phyloP scores from a whole-genome alignment of 2,888 invertebrate genomes.

The Scaptomyza flava region DNA sequence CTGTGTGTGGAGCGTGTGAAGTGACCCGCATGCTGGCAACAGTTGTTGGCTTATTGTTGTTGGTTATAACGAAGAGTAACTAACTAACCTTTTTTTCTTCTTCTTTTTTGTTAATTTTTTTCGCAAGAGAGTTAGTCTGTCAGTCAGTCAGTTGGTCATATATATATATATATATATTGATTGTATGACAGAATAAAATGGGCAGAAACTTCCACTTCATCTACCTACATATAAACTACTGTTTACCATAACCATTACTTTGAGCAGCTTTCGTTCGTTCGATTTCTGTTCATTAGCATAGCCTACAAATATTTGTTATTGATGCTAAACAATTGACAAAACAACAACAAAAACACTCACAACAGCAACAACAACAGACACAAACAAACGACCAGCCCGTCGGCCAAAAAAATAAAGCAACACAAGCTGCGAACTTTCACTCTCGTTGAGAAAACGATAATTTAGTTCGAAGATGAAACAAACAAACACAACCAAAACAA shows the following conservation, averaged over 20 bases:
- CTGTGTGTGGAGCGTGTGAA: slow-evolving; percentile 57
- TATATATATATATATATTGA: slow-evolving; percentile 8
- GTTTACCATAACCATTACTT: slow-evolving; percentile 11
- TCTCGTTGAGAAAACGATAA: slow-evolving; percentile 54
- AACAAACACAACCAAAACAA: slow-evolving; percentile 13
- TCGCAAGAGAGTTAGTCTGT: slow-evolving; percentile 19
- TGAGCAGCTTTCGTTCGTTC: slow-evolving; percentile 42
- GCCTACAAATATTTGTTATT: slow-evolving; percentile 68
- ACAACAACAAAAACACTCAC: slow-evolving; percentile 17
- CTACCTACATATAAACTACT: neutral
- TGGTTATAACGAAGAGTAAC: neutral
- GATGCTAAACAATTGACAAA: slow-evolving; percentile 67
- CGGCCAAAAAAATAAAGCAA: slow-evolving; percentile 27
- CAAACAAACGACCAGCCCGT: slow-evolving; percentile 44
- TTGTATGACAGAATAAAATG: slow-evolving; percentile 7
- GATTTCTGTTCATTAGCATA: slow-evolving; percentile 70
- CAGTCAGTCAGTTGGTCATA: slow-evolving; percentile 12
- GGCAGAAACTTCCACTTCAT: slow-evolving; percentile 3
- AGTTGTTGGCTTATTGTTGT: neutral
- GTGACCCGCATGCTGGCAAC: slow-evolving; percentile 58
- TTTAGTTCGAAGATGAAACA: slow-evolving; percentile 43
- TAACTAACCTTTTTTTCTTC: neutral
- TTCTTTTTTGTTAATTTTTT: neutral
- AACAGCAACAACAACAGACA: slow-evolving; percentile 23
- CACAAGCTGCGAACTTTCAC: slow-evolving; percentile 61